These are phyloP conservation scores for Ranitomeya imitator DNA, from an alignment of 2,113 vertebrate genomes.

Conservation along the genomic window DNA sequence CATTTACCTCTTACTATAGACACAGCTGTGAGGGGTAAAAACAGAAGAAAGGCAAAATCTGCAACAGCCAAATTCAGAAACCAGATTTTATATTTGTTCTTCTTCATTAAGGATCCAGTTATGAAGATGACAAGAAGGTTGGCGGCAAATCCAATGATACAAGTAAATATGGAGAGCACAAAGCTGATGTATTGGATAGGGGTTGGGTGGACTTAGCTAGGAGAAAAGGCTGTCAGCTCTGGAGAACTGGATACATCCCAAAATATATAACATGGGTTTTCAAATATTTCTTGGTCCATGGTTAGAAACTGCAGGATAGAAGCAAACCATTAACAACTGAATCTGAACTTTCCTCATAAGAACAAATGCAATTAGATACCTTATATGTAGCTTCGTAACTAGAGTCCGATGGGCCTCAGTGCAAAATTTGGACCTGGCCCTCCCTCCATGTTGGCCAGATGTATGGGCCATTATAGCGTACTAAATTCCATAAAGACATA, in stretches of 20 bases:
- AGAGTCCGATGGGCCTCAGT: too few species aligned
- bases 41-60: conserved; percentile 16
- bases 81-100: conserved; percentile 34
- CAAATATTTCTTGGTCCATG: neutral
- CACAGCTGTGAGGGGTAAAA: neutral
- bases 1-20: neutral
- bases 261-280: neutral
- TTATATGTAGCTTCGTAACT: too few species aligned
- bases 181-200: conserved; percentile 22
- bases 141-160: neutral
- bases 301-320: neutral
- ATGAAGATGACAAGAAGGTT: conserved; percentile 19
- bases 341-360: too few species aligned
- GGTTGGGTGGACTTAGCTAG: neutral
- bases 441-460: too few species aligned
- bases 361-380: too few species aligned
- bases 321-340: neutral
- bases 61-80: conserved; percentile 38
- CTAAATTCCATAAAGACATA: too few species aligned
- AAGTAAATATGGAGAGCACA: conserved; percentile 24
- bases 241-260: neutral
- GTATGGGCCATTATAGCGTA: too few species aligned
- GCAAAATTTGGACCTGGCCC: too few species aligned
- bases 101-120: conserved; percentile 23
- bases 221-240: neutral